These are phyloP conservation scores for Serilophus lunatus DNA, from an alignment of 2,113 vertebrate species.

Conservation along the genomic window DNA sequence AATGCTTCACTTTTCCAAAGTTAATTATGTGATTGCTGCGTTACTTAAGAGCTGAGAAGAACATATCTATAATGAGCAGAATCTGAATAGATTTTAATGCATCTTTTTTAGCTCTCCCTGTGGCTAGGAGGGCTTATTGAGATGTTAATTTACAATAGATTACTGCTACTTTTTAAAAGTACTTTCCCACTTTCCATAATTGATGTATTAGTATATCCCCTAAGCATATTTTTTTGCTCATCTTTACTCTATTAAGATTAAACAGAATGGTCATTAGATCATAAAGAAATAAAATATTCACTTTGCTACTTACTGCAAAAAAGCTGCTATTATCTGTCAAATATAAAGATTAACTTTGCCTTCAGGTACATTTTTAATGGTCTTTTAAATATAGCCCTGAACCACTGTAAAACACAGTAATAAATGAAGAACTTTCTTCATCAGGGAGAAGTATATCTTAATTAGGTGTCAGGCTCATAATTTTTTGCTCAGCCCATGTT, in stretches of 20 bases:
- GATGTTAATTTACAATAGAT: slow-evolving; percentile 47
- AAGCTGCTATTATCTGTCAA: slow-evolving; percentile 60
- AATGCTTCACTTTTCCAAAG: slow-evolving; percentile 14
- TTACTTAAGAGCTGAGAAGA: slow-evolving; percentile 43
- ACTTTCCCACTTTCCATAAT: slow-evolving; percentile 34
- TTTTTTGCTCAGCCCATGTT: not conserved
- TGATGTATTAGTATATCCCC: slow-evolving; percentile 52
- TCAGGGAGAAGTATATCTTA: not conserved
- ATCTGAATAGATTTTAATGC: slow-evolving; percentile 21
- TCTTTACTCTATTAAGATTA: slow-evolving; percentile 55
- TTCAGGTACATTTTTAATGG: slow-evolving; percentile 61
- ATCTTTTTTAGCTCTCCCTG: slow-evolving; percentile 27
- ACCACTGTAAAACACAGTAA: not conserved
- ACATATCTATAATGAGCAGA: slow-evolving; percentile 23
- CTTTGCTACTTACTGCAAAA: slow-evolving; percentile 27
- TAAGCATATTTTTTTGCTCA: slow-evolving; percentile 40
- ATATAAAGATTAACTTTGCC: slow-evolving; percentile 59
- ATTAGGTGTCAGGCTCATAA: slow-evolving; percentile 1
- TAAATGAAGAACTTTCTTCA: slow-evolving; percentile 12
- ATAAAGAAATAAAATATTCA: slow-evolving; percentile 61
- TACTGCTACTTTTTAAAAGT: slow-evolving; percentile 30
- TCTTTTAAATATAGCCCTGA: slow-evolving; percentile 47
- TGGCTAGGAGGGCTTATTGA: slow-evolving; percentile 37
- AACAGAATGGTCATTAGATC: slow-evolving; percentile 60
- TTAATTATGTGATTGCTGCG: slow-evolving; percentile 49